phyloP scores from a whole-genome alignment of 2,888 invertebrate species.

The Dolichopus griseipennis region DNA sequence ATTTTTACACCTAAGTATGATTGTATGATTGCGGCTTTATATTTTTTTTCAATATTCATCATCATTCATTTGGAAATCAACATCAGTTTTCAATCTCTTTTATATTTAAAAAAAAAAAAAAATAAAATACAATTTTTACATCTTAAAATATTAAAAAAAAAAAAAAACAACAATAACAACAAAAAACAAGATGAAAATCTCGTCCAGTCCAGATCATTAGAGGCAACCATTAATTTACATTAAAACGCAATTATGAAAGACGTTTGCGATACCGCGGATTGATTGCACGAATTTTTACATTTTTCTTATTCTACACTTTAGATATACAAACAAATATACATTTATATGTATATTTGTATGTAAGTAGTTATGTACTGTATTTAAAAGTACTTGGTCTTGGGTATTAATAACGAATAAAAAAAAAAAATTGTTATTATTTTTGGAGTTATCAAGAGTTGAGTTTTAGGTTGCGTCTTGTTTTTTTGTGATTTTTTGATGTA shows the following conservation, averaged over 20 bases:
- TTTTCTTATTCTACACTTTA: not conserved
- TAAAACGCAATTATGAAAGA: constrained; percentile 11
- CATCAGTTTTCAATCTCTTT: too few relatives aligned
- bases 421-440: too few relatives aligned
- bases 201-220: constrained; percentile 10
- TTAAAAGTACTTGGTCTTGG: too few relatives aligned
- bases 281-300: not conserved
- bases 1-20: constrained; percentile 2
- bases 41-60: too few relatives aligned
- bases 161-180: not conserved
- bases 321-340: not conserved
- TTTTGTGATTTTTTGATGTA: not conserved
- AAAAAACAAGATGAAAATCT: not conserved
- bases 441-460: too few relatives aligned
- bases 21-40: not conserved
- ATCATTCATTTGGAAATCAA: too few relatives aligned
- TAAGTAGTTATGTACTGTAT: too few relatives aligned
- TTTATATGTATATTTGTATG: too few relatives aligned
- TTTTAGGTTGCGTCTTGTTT: too few relatives aligned
- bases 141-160: too few relatives aligned
- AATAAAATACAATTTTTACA: too few relatives aligned
- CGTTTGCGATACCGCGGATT: constrained; percentile 6
- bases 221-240: constrained; percentile 12
- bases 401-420: too few relatives aligned
- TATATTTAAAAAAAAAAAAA: not conserved